Base-by-base conservation (phyloP, 2,113 vertebrate genomes). In the Noctilio leporinus region DNA sequence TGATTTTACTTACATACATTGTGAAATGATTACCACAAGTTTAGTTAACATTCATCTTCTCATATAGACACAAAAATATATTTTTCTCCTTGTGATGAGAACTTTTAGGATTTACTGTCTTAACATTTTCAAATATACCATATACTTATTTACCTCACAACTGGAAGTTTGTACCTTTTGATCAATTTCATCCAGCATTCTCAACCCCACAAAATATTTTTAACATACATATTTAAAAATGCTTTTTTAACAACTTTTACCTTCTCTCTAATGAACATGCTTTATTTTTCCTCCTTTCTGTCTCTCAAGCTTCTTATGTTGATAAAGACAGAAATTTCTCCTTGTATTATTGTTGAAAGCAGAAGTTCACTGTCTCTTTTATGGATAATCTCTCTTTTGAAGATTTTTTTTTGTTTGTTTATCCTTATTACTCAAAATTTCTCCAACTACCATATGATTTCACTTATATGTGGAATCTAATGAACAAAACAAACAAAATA, bases 361-460 rank as follows among this genome's bases (percentile, higher is more conserved):
- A 33, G 24, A 83, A 84, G 35, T 78, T 70, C 62, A 33, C 1
- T 89, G 12, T 35, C 20, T 72, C 35, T 75, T 67, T 49, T 40
- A 6, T 81, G 65, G n/a, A 47, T 67, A 49, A 33, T 76, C 38
- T 62, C 16, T 30, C 65, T 62, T 80, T 73, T 51, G 12, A 84
- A 80, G 81, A 49, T 75, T 75, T 80, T 93, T n/a, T n/a, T n/a
- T n/a, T n/a, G n/a, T n/a, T 35, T 65, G 33, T 93, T 95, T 83
- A 64, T 93, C 53, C 26, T 91, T 64, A 1, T 57, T 80, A 40
- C n/a, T 85, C 33, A 82, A 2, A 93, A 53, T 40, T 87, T 84
- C 70, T 14, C 64, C 17, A 35, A 19, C 19, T 35, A 67, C 16
- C n/a, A 20, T 65, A n/a, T 35, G 64, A 67, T 35, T 67, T 67